A percentile compares a stretch with the other conserved stretches of the same genome.
Evolutionary conservation across 1,140 invertebrate species (phyloP).

Genomic region (Plodia interpunctella): DNA sequence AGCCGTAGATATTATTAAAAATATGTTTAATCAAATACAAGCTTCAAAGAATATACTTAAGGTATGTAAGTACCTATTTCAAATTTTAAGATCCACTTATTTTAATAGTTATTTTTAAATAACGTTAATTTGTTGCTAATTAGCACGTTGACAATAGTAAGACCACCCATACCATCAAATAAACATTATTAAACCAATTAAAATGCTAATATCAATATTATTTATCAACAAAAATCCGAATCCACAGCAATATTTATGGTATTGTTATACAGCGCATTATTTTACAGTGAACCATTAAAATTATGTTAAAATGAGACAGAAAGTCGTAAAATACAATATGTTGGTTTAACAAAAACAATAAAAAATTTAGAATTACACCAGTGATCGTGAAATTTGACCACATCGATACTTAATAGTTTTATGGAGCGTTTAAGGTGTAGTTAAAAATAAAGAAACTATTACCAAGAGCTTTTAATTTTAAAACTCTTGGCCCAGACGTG

Average conservation of each 20-base stretch:
- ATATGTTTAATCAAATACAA: too few species aligned
- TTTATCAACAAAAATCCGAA: too few species aligned
- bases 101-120: too few species aligned
- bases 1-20: too few species aligned
- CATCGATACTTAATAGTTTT: background rate
- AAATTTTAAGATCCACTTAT: too few species aligned
- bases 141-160: too few species aligned
- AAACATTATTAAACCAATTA: background rate
- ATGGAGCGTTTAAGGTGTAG: background rate
- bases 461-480: background rate
- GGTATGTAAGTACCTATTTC: too few species aligned
- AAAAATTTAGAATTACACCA: background rate
- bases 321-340: conserved; percentile 10
- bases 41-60: too few species aligned
- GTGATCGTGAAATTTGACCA: conserved; percentile 11
- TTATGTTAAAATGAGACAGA: background rate
- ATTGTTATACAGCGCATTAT: background rate
- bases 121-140: too few species aligned
- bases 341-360: conserved; percentile 10
- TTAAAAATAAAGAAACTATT: background rate
- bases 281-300: conserved; percentile 1
- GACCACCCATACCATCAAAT: background rate
- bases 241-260: background rate
- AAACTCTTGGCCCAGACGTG: background rate
- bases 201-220: too few species aligned